Base-by-base conservation (phyloP, 2,113 vertebrate species). In the Quiscalus mexicanus region DNA sequence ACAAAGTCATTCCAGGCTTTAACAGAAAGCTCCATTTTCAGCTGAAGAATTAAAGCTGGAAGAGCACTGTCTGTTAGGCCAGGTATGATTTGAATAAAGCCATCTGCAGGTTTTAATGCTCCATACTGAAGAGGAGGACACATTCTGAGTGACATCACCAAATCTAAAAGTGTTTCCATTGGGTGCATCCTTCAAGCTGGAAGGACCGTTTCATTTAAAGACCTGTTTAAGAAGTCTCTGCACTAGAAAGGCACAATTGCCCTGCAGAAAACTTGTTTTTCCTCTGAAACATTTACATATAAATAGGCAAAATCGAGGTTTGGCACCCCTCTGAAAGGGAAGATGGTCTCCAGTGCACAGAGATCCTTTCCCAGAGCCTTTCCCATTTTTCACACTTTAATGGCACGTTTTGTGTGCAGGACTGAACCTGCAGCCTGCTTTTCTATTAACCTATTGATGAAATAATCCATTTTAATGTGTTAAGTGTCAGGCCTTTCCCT, bases 401-500 rank as follows among this genome's bases (percentile, higher is more conserved):
- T 90, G 90, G 87, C 93, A 91, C 15, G 63, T 93, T 89, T 58
- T 37, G 67, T 6, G 96, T 89, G 96, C 58, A 90, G 91, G 93
- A 97, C 63, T 63, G 95, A 97, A 95, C 96, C 85, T 3, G 15
- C 87, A 90, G 94, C 76, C 96, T n/a, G 89, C n/a, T 93, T 97
- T 98, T 96, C 97, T 96, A 98, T 97, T 98, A 97, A 97, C 97
- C 97, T 98, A 97, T 97, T 97, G 98, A 98, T 97, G 97, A 97
- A 98, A 98, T 96, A 98, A 98, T 98, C 98, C 86, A 97, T 98
- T 97, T 90, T 64, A 69, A 96, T 67, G 93, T 78, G 94, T 14
- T 50, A 86, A 77, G 76, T 96, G 95, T 91, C 96, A 94, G 42
- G 97, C 80, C 84, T 95, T 93, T 92, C 96, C 84, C 89, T 91